A percentile compares a stretch with the other conserved stretches of the same genome.
phyloP scores from a whole-genome alignment of 2,797 vertebrate species.

The Odontamblyopus rebecca region DNA sequence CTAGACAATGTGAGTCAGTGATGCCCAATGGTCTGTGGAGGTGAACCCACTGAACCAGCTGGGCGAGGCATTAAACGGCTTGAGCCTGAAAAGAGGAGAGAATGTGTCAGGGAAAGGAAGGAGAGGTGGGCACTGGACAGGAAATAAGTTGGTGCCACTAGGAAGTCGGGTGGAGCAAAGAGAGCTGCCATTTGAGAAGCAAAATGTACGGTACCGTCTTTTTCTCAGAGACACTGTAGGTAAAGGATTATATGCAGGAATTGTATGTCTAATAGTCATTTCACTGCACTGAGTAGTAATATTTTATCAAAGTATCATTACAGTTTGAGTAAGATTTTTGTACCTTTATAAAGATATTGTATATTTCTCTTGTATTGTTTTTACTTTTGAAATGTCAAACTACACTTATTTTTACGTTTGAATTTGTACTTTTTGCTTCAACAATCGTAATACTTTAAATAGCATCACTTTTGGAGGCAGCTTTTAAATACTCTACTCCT shows the following conservation, averaged over 20 bases:
- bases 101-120: conserved; percentile 34
- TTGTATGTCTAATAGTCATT: too few species aligned
- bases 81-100: conserved; percentile 21
- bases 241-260: conserved; percentile 17
- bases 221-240: conserved; percentile 6
- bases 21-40: conserved; percentile 52
- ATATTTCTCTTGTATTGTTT: neutral
- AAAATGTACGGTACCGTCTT: conserved; percentile 8
- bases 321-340: neutral
- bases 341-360: neutral
- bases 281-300: neutral
- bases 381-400: neutral
- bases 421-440: too few species aligned
- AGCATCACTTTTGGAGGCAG: too few species aligned
- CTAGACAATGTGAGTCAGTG: conserved; percentile 48
- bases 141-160: conserved; percentile 58
- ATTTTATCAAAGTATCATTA: neutral
- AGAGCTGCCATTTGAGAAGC: neutral
- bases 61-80: conserved; percentile 52
- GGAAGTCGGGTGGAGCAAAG: conserved; percentile 43
- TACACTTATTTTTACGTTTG: neutral
- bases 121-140: conserved; percentile 25
- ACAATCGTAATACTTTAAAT: too few species aligned
- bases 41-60: conserved; percentile 66
- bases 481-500: too few species aligned